Evolutionary conservation across 2,113 vertebrate genomes (phyloP).

Genomic region (Phalacrocorax aristotelis): DNA sequence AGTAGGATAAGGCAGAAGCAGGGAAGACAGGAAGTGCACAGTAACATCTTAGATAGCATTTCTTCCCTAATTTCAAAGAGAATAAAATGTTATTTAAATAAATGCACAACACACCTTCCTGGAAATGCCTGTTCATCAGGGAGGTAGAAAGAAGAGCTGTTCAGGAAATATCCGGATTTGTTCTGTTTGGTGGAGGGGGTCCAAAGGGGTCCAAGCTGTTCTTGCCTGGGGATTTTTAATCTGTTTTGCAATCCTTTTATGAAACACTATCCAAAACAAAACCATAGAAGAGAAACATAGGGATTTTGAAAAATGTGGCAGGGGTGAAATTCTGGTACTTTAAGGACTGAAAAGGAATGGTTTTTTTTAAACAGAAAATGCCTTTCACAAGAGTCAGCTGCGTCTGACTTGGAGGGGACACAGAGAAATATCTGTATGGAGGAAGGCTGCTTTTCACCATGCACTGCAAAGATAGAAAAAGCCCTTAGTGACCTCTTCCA

Average conservation of each 20-base stretch:
- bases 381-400: neutral
- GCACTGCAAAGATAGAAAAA: neutral
- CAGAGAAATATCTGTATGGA: neutral
- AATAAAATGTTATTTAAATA: neutral
- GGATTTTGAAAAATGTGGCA: neutral
- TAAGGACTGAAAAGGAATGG: neutral
- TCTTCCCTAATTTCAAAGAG: neutral
- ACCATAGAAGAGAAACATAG: neutral
- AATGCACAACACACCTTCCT: neutral
- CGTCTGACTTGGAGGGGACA: neutral
- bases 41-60: neutral
- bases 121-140: fast-evolving
- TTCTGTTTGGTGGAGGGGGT: neutral
- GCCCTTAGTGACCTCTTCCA: neutral
- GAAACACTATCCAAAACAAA: neutral
- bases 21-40: neutral
- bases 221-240: neutral
- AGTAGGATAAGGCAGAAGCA: neutral
- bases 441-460: neutral
- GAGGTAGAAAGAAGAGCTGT: neutral
- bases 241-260: neutral
- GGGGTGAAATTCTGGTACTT: neutral
- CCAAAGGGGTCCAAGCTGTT: neutral
- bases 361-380: neutral
- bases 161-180: neutral